Evolutionary conservation across 2,888 invertebrate species (phyloP).

Genomic region (Oxytorus armatus): DNA sequence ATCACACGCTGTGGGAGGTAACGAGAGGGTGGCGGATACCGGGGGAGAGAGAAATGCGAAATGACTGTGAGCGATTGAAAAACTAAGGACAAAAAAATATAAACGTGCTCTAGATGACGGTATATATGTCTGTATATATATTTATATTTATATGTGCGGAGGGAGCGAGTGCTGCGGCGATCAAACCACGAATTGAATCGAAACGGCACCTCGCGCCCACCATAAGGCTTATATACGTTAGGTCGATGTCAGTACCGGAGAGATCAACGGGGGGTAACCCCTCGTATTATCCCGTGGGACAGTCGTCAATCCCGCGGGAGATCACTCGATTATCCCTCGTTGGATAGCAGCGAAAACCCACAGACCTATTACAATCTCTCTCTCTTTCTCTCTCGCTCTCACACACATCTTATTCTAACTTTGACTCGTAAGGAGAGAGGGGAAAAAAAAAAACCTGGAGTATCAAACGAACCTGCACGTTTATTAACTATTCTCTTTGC

Average conservation of each 20-base stretch:
- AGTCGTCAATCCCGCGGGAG: constrained; percentile 76
- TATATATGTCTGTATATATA: not conserved
- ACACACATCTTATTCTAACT: constrained; percentile 7
- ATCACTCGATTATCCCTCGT: constrained; percentile 78
- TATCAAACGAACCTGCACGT: constrained; percentile 51
- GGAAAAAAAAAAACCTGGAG: constrained; percentile 46
- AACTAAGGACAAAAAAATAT: constrained; percentile 30
- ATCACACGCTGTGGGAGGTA: constrained; percentile 77
- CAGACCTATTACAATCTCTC: constrained; percentile 67
- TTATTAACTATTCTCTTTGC: constrained; percentile 83
- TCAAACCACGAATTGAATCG: constrained; percentile 83
- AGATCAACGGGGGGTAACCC: constrained; percentile 56
- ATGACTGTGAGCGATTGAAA: constrained; percentile 31
- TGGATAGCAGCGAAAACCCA: constrained; percentile 67
- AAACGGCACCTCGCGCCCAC: constrained; percentile 78
- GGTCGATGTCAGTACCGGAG: constrained; percentile 62
- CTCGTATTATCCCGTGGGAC: constrained; percentile 66
- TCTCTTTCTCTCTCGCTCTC: constrained; percentile 9
- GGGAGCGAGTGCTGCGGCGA: constrained; percentile 72
- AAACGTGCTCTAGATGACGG: constrained; percentile 50
- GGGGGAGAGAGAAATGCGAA: constrained; percentile 25
- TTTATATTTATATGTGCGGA: not conserved
- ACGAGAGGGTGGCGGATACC: constrained; percentile 50
- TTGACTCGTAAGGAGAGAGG: constrained; percentile 69
- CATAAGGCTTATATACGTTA: constrained; percentile 74